Conservation (phyloP, 2,113 vertebrate genomes). For the Ornithorhynchus anatinus region DNA sequence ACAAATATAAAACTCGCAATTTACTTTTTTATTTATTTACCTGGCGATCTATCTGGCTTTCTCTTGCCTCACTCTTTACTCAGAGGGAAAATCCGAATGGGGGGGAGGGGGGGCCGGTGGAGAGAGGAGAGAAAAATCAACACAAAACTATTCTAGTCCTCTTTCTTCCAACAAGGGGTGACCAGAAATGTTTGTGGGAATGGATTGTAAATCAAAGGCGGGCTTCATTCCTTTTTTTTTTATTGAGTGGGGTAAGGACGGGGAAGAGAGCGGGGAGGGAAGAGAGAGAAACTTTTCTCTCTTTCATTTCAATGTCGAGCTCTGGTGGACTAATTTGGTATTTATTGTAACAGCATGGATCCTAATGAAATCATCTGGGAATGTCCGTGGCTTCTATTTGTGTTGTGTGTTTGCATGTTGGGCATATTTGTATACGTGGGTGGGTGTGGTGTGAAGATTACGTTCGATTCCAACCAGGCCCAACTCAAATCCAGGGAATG, state of each 20-base stretch:
- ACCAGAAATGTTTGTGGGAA: too few relatives aligned
- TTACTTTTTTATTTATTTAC: conserved; percentile 37
- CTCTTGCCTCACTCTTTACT: background rate
- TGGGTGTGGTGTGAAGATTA: background rate
- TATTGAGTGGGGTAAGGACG: background rate
- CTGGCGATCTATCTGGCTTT: background rate
- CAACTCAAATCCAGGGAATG: background rate
- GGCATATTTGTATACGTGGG: background rate
- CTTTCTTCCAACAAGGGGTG: background rate
- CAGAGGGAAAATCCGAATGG: background rate
- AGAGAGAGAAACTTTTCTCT: background rate
- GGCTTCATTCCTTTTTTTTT: background rate
- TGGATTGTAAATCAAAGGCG: too few relatives aligned
- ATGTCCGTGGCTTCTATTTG: background rate
- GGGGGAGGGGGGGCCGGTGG: background rate
- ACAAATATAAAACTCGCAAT: conserved; percentile 13
- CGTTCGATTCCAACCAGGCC: background rate
- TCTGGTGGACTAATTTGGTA: background rate
- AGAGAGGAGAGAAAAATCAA: background rate
- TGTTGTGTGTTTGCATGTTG: background rate
- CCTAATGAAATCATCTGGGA: background rate
- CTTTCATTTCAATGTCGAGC: background rate
- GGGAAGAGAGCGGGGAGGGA: background rate
- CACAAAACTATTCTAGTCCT: background rate
- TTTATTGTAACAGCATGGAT: background rate